These are phyloP conservation scores for Eurystomus glaucurus DNA, from an alignment of 2,797 vertebrate genomes.

Conservation along the genomic window DNA sequence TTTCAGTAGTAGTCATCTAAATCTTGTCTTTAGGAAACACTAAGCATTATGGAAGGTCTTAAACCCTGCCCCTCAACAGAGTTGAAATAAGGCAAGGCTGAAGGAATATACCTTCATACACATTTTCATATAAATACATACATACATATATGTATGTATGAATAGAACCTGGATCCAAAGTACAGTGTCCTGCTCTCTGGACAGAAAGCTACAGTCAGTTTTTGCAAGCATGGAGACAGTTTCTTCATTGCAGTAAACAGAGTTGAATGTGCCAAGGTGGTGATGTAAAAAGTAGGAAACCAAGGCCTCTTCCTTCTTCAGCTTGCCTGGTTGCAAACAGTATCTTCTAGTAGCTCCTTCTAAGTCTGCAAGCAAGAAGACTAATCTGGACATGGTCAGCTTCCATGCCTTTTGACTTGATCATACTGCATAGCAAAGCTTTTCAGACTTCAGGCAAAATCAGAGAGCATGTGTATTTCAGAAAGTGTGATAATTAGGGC, in stretches of 20 bases:
- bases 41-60: neutral
- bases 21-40: neutral
- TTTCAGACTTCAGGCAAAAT: neutral
- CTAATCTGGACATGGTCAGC: neutral
- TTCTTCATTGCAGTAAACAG: neutral
- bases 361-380: neutral
- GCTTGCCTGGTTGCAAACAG: neutral
- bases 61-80: neutral
- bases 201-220: neutral
- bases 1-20: neutral
- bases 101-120: neutral
- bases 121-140: neutral
- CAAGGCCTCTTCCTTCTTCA: neutral
- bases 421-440: neutral
- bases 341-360: neutral
- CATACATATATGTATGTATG: rapidly evolving
- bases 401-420: rapidly evolving
- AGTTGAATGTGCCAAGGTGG: neutral
- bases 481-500: neutral
- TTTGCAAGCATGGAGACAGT: neutral
- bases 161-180: neutral
- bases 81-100: neutral
- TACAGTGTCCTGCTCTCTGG: rapidly evolving
- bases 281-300: neutral
- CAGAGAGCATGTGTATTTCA: neutral